Conservation (phyloP, 2,888 invertebrate genomes). For the Eupithecia subfuscata region DNA sequence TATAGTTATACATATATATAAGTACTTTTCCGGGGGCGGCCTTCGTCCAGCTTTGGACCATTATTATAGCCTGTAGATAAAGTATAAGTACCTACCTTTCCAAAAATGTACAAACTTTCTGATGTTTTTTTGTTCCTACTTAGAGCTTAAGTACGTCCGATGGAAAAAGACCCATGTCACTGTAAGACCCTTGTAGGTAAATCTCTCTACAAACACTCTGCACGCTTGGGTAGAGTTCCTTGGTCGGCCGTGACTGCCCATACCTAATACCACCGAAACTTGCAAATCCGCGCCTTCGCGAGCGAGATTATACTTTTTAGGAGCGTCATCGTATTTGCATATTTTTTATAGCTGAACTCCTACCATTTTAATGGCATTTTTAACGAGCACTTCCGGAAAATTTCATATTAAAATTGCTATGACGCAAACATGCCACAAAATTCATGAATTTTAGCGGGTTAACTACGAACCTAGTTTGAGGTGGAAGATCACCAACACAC, state of each 20-base stretch:
- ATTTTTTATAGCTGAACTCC: constrained; percentile 2
- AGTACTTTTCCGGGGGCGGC: no score
- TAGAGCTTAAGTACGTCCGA: not conserved
- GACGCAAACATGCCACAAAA: no score
- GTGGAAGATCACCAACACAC: no score
- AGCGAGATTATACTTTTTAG: not conserved
- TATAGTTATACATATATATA: no score
- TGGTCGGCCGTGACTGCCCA: not conserved
- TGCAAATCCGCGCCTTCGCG: not conserved
- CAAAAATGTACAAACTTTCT: not conserved
- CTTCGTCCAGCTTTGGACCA: no score
- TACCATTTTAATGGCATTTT: constrained; percentile 1
- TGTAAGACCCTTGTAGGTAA: not conserved
- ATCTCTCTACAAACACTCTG: not conserved
- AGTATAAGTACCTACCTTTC: not conserved
- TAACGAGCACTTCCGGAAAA: constrained; percentile 5
- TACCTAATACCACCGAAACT: not conserved
- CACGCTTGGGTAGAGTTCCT: not conserved
- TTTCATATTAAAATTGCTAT: not conserved
- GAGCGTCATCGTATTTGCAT: constrained; percentile 1
- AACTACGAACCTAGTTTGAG: no score
- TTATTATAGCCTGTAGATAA: not conserved
- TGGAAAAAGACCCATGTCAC: not conserved
- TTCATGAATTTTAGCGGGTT: no score
- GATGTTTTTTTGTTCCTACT: not conserved